phyloP scores from a whole-genome alignment of 2,113 vertebrate species.

The Agelaius phoeniceus region DNA sequence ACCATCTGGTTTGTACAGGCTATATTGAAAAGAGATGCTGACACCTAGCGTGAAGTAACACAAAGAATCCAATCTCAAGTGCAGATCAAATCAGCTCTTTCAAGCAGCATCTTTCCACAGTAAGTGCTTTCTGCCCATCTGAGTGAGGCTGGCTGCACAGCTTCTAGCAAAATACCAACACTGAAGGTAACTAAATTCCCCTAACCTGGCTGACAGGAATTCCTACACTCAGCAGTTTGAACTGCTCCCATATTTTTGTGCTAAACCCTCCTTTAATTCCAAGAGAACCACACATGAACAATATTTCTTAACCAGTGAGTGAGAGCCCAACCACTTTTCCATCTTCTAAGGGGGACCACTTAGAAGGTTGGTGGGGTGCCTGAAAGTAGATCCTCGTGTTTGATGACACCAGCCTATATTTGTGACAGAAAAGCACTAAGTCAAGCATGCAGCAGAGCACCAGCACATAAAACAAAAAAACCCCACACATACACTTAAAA shows the following conservation, averaged over 20 bases:
- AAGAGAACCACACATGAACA: rapidly evolving
- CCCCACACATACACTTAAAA: too few relatives aligned
- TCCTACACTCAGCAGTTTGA: neutral
- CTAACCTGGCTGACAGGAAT: neutral
- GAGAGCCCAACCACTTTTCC: neutral
- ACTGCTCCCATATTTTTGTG: neutral
- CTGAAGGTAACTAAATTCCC: neutral
- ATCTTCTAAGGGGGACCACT: neutral
- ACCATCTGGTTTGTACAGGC: neutral
- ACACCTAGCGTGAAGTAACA: neutral
- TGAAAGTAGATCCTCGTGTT: neutral
- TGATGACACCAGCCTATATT: neutral
- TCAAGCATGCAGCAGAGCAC: neutral
- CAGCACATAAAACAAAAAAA: neutral
- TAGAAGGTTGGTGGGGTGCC: neutral
- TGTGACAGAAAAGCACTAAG: neutral
- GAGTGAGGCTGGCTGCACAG: neutral
- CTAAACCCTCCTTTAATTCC: neutral
- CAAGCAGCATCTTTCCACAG: neutral
- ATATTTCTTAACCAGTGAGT: neutral
- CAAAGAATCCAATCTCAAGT: neutral
- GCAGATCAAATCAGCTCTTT: neutral
- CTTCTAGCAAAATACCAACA: neutral
- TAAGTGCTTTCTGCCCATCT: neutral
- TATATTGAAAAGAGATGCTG: neutral